Evolutionary conservation across 1,140 invertebrate species (phyloP).

Genomic region (Drosophila cardini): DNA sequence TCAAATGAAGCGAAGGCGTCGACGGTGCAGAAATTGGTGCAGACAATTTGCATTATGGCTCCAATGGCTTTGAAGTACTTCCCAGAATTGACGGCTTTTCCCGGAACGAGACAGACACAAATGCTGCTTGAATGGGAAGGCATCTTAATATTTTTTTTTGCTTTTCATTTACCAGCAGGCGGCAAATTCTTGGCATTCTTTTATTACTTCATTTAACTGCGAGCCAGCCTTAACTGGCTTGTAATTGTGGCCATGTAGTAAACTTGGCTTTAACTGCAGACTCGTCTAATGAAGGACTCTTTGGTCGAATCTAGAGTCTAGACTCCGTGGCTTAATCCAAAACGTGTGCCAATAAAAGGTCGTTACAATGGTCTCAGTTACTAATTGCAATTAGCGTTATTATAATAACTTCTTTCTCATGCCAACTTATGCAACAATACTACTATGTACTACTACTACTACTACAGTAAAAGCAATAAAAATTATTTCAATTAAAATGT

Average conservation of each 20-base stretch:
- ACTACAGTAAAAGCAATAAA: neutral
- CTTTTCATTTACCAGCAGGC: constrained; percentile 13
- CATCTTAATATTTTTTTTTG: neutral
- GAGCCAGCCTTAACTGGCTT: constrained; percentile 6
- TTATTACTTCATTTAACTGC: constrained; percentile 21
- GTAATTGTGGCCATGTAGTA: neutral
- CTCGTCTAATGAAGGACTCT: too few species aligned
- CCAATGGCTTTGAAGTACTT: constrained; percentile 59
- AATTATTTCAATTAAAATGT: constrained; percentile 25
- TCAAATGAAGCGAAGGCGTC: constrained; percentile 11
- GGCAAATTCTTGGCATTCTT: constrained; percentile 20
- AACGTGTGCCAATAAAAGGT: constrained; percentile 19
- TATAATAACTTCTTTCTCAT: neutral
- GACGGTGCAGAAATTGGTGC: constrained; percentile 16
- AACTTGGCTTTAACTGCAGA: too few species aligned
- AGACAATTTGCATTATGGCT: constrained; percentile 69
- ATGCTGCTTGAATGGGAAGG: neutral
- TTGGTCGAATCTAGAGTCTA: constrained; percentile 13
- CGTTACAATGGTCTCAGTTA: neutral
- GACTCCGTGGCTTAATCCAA: constrained; percentile 18
- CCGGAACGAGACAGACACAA: constrained; percentile 13
- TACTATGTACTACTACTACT: neutral
- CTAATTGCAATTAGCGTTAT: neutral
- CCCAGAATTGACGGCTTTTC: constrained; percentile 30
- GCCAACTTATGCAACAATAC: neutral